Evolutionary conservation across 2,888 invertebrate species (phyloP), one percentile per base, ranked within the genome.

Genomic region (Bursaphelenchus okinawaensis): DNA sequence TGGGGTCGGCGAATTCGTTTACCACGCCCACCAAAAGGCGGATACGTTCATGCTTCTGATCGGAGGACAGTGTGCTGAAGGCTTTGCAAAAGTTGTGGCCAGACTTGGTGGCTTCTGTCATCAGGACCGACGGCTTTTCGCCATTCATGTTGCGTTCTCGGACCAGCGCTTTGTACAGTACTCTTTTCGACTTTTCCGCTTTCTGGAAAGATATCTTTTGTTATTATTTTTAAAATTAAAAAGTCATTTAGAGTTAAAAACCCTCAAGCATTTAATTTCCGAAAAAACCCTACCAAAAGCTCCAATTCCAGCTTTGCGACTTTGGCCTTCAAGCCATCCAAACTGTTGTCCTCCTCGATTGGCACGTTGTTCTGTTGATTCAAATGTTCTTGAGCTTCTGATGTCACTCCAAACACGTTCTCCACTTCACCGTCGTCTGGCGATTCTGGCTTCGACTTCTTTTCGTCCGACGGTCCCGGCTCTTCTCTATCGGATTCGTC

Each of bases 41-140:
- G 50, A 59, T 22, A 12, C 60, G 31, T n/a, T 59, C 60, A n/a
- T 59, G 22, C 24, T 59, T 59, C 23, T 59, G 60, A 26, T 59
- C 60, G 24, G 19, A 31, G 2, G 24, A 23, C 19, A 59, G 28
- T 12, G 51, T 12, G 4, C 29, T 50, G 7, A 40, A 59, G 1
- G 40, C 12, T 58, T 59, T 59, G 50, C 50, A 19, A 16, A 59
- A 23, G 28, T 59, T 59, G 23, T 59, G 60, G 23, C 60, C 60
- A 9, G 60, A 51, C 19, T 50, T 50, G 24, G 40, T 22, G 24
- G 60, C 23, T 22, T 20, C 51, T 12, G 60, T 20, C n/a, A 52
- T 50, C 40, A 40, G n/a, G 1, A 59, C 51, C 22, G 23, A 23
- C 22, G 60, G 60, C 52, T 59, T 59, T 12, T 59, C 60, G n/a